Base-by-base conservation (phyloP, 1,140 invertebrate genomes). In the Atta cephalotes region DNA sequence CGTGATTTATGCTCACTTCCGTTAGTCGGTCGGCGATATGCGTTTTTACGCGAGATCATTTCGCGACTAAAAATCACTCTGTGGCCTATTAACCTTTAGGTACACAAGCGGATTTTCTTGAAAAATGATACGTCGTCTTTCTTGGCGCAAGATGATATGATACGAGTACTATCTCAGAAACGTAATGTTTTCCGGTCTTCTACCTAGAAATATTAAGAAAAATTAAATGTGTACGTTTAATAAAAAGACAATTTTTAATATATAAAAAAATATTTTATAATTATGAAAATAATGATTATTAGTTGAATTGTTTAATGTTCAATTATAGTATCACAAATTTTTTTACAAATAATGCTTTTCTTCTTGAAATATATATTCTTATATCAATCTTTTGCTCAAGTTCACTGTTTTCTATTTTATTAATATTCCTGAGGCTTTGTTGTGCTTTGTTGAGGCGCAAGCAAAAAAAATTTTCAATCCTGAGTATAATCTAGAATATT, bases 81-180 rank as follows among this genome's bases (percentile, higher is more conserved):
- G 49, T 58, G 78, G 63, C 78, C 49, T 81, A 81, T 81, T 81
- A 81, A 70, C 78, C 78, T 81, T 81, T 70, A 56, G 76, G 58
- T 74, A 18, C 45, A 35, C 31, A 31, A 18, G 78, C 14, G 35
- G 5, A 56, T 81, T 70, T 56, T 70, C 65, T 81, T 81, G 65
- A 81, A 81, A 81, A 81, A 81, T 70, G 65, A 71, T 39, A n/a
- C 9, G n/a, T 16, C 25, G 65, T 71, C 78, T 70, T 25, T 31
- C 31, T 58, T 39, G 9, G 5, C 10, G n/a, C n/a, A 45, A 81
- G 14, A 71, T 70, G 14, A 71, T 70, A 56, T 56, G 78, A 70
- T 31, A 25, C 25, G 25, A 25, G 25, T 25, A 35, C 9, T 71
- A 51, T 56, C 31, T 81, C 25, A 18, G 25, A 65, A 49, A 79